Conservation (phyloP, 1,140 invertebrate species). For the Aphaenogaster rudis region DNA sequence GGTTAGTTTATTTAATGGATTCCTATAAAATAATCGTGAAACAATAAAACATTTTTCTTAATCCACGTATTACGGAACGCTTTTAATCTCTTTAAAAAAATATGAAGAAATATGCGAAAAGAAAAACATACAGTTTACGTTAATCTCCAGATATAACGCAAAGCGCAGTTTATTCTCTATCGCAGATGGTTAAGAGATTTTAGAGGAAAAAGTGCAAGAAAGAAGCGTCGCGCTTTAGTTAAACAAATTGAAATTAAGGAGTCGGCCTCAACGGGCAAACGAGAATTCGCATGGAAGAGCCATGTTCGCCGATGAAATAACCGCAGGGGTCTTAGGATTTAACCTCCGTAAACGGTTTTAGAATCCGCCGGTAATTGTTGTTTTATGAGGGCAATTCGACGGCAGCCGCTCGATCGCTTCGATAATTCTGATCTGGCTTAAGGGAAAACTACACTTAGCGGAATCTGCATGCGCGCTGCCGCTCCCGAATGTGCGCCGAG, state of each 20-base stretch:
- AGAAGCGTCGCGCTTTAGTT: constrained; percentile 56
- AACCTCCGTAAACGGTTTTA: constrained; percentile 54
- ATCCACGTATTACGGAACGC: background rate
- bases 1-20: constrained; percentile 27
- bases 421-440: constrained; percentile 51
- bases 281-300: constrained; percentile 1
- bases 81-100: background rate
- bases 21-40: constrained; percentile 1
- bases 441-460: constrained; percentile 50
- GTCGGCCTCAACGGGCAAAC: background rate
- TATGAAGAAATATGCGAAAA: too few species aligned
- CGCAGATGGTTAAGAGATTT: constrained; percentile 16
- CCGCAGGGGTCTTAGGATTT: constrained; percentile 26
- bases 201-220: background rate
- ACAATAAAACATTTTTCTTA: background rate
- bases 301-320: constrained; percentile 66
- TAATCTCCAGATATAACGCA: constrained; percentile 27
- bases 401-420: constrained; percentile 18
- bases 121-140: background rate
- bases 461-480: constrained; percentile 1
- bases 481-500: background rate
- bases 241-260: constrained; percentile 70
- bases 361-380: constrained; percentile 71
- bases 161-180: constrained; percentile 37
- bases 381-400: constrained; percentile 69